Conservation (phyloP, 2,113 vertebrate species). For the Machaerirhynchus nigripectus region DNA sequence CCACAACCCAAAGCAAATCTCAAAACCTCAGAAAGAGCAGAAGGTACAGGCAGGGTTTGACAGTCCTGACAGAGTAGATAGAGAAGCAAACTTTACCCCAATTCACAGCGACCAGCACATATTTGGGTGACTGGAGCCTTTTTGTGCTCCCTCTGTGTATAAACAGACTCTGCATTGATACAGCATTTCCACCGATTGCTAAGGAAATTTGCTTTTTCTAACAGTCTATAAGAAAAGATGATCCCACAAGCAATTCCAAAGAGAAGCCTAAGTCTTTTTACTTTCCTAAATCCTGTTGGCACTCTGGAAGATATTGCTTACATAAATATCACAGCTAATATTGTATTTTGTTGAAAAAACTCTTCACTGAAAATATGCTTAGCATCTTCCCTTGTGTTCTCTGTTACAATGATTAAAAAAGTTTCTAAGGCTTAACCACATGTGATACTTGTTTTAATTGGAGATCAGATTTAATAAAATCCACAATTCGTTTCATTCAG, state of each 20-base stretch:
- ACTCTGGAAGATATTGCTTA: background rate
- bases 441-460: conserved; percentile 29
- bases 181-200: rapidly evolving
- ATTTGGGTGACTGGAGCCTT: background rate
- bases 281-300: background rate
- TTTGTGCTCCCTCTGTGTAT: background rate
- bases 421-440: conserved; percentile 1
- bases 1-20: background rate
- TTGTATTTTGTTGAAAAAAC: conserved; percentile 8
- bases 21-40: background rate
- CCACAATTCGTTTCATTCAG: background rate
- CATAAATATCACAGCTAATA: background rate
- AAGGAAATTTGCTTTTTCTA: background rate
- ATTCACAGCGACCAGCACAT: background rate
- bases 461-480: background rate
- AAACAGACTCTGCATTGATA: background rate
- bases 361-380: background rate
- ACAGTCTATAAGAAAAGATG: background rate
- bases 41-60: background rate
- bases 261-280: background rate
- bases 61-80: background rate
- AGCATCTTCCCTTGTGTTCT: background rate
- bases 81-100: background rate
- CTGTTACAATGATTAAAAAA: background rate
- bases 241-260: background rate